Conservation (phyloP, 2,113 vertebrate species). For the Pipa parva region DNA sequence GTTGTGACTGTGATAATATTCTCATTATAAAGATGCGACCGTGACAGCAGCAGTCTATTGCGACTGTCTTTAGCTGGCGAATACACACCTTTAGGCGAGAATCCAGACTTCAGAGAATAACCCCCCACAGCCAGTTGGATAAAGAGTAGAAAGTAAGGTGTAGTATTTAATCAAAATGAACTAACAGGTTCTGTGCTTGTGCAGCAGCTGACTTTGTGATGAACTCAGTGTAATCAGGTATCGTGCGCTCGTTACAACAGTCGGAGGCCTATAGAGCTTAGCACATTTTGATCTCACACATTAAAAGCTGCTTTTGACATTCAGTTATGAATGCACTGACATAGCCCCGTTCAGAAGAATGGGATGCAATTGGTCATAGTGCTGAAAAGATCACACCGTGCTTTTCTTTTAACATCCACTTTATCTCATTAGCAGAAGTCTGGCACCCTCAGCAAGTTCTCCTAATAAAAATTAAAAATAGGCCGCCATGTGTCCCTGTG, state of each 20-base stretch:
- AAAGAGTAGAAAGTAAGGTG: too few species aligned
- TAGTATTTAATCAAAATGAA: neutral
- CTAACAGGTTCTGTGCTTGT: neutral
- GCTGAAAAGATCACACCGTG: neutral
- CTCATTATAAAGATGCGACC: too few species aligned
- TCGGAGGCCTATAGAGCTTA: neutral
- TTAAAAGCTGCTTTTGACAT: neutral
- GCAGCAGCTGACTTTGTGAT: neutral
- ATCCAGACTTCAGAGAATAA: too few species aligned
- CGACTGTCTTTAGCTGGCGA: too few species aligned
- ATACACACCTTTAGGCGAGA: too few species aligned
- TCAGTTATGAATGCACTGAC: neutral
- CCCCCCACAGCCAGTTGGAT: too few species aligned
- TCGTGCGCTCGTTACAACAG: neutral
- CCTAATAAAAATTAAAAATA: slow-evolving; percentile 32
- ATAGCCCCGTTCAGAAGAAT: neutral
- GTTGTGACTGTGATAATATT: too few species aligned
- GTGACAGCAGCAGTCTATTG: too few species aligned
- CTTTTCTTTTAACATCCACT: neutral
- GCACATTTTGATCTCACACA: neutral
- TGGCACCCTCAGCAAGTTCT: slow-evolving; percentile 13
- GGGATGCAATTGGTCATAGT: neutral
- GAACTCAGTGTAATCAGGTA: neutral
- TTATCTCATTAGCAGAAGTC: slow-evolving; percentile 32
- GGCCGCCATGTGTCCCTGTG: slow-evolving; percentile 24